These are phyloP conservation scores for Tromatobia lineatoria DNA, from an alignment of 2,888 invertebrate genomes.

Conservation along the genomic window DNA sequence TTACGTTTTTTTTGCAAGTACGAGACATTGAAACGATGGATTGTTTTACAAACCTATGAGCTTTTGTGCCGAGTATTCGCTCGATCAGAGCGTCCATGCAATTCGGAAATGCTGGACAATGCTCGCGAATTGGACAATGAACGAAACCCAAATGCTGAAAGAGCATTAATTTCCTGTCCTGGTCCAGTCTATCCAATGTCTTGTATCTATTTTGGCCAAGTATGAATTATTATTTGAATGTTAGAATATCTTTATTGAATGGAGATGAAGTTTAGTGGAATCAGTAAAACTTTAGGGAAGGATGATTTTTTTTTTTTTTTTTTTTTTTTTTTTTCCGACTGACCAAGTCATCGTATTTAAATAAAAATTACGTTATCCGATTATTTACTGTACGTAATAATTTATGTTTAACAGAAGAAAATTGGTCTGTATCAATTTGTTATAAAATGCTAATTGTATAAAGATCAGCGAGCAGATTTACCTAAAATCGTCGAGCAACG, in stretches of 20 bases:
- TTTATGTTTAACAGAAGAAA: no score
- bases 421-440: no score
- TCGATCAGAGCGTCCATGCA: conserved; percentile 93
- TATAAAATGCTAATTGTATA: background rate
- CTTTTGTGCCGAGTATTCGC: conserved; percentile 89
- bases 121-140: conserved; percentile 97
- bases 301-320: no score
- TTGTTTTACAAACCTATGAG: conserved; percentile 86
- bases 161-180: conserved; percentile 97
- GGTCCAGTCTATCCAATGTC: conserved; percentile 96
- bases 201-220: conserved; percentile 90
- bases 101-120: conserved; percentile 95
- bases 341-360: no score
- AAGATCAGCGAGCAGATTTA: conserved; percentile 79
- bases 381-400: no score
- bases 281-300: no score
- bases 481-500: conserved; percentile 96
- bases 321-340: no score
- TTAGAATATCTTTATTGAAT: background rate
- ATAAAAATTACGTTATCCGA: no score
- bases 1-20: background rate
- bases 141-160: conserved; percentile 98
- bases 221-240: background rate
- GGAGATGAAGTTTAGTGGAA: background rate
- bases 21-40: background rate